Percentiles rank a stretch among this genome's conserved stretches.
Evolutionary conservation across 23 tunicate genomes (phyloP).

Genomic region (Pegea sp.): DNA sequence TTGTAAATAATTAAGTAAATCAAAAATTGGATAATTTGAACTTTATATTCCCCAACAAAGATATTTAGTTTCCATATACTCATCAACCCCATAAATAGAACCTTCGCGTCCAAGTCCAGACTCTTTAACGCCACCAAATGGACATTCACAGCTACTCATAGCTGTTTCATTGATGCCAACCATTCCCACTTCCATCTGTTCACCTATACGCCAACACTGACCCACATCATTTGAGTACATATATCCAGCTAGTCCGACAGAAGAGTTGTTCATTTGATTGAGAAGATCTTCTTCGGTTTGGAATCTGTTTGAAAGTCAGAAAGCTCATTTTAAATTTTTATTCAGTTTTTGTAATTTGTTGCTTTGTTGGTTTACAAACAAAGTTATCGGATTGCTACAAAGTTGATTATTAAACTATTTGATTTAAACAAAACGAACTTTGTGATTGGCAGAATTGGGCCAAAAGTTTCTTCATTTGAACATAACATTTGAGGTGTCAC

Average conservation of each 20-base stretch:
- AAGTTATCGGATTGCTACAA: too few species aligned
- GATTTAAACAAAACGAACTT: slow-evolving; percentile 16
- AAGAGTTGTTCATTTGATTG: slow-evolving; percentile 32
- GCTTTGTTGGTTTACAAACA: too few species aligned
- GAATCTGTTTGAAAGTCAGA: too few species aligned
- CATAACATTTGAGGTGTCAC: slow-evolving; percentile 47
- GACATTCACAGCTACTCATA: slow-evolving; percentile 52
- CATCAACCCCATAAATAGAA: slow-evolving; percentile 43
- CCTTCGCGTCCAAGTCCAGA: slow-evolving; percentile 93
- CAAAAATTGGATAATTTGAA: too few species aligned
- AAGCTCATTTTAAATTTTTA: too few species aligned
- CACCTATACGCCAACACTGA: slow-evolving; percentile 83
- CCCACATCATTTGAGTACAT: slow-evolving; percentile 56
- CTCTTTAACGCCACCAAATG: slow-evolving; percentile 93
- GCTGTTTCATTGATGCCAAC: slow-evolving; percentile 71
- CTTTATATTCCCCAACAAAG: slow-evolving; percentile 78
- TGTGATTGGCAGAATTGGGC: slow-evolving; percentile 44
- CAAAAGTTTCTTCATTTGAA: slow-evolving; percentile 65
- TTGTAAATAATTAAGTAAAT: too few species aligned
- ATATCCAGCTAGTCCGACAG: slow-evolving; percentile 80
- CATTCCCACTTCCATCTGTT: slow-evolving; percentile 77
- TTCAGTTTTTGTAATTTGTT: too few species aligned
- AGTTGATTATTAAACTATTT: too few species aligned
- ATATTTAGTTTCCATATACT: slow-evolving; percentile 73
- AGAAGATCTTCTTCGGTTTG: slow-evolving; percentile 69